Conservation (phyloP, 2,888 invertebrate genomes). For the Drosophila pseudotalamancana region DNA sequence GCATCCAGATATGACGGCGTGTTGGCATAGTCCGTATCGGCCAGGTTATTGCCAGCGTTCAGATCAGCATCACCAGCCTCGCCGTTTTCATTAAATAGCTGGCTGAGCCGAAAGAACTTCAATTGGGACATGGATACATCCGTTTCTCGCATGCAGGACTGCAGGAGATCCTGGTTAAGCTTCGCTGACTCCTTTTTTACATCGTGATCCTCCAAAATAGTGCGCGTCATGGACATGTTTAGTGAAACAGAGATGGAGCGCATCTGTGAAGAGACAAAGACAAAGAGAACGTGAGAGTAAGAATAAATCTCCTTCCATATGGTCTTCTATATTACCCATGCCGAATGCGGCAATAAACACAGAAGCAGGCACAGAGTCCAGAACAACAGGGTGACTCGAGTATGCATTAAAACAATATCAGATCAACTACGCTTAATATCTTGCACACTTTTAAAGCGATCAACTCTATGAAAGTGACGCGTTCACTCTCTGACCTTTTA, state of each 20-base stretch:
- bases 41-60: slow-evolving; percentile 29
- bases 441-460: neutral
- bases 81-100: slow-evolving; percentile 51
- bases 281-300: neutral
- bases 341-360: slow-evolving; percentile 25
- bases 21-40: slow-evolving; percentile 40
- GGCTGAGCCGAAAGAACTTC: slow-evolving; percentile 66
- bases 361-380: slow-evolving; percentile 41
- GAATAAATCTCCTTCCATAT: neutral
- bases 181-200: slow-evolving; percentile 1
- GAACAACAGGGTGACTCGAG: slow-evolving; percentile 10
- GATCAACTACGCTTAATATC: neutral
- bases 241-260: slow-evolving; percentile 69
- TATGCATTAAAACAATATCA: slow-evolving; percentile 34
- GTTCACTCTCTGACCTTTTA: slow-evolving; percentile 34
- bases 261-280: slow-evolving; percentile 28
- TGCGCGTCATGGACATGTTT: slow-evolving; percentile 71
- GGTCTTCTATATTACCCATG: slow-evolving; percentile 52
- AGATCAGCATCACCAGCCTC: slow-evolving; percentile 31
- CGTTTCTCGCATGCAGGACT: slow-evolving; percentile 73
- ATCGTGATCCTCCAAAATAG: slow-evolving; percentile 43
- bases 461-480: slow-evolving; percentile 4
- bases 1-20: slow-evolving; percentile 37
- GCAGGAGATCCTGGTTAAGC: slow-evolving; percentile 62
- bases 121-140: slow-evolving; percentile 79